phyloP scores from a whole-genome alignment of 2,797 vertebrate species.

The Aphelocoma californica region DNA sequence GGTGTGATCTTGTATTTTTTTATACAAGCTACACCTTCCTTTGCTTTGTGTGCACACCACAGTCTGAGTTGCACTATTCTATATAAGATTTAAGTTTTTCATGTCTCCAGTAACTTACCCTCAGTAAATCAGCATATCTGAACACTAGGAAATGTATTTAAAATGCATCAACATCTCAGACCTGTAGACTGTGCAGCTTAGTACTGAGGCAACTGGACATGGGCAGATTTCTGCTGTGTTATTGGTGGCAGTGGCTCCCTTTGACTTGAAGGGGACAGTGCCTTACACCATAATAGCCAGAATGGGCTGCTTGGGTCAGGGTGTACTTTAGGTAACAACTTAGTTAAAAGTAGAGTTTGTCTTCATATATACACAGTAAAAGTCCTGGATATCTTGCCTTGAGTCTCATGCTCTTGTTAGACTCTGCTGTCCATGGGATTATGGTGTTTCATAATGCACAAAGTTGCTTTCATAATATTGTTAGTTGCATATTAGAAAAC shows the following conservation, averaged over 20 bases:
- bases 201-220: not conserved
- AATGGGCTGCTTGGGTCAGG: not conserved
- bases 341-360: not conserved
- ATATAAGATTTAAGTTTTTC: not conserved
- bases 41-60: not conserved
- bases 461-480: not conserved
- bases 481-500: not conserved
- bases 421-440: not conserved
- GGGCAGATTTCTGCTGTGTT: not conserved
- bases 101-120: not conserved
- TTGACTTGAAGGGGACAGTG: not conserved
- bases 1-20: not conserved
- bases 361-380: not conserved
- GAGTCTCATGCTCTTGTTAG: not conserved
- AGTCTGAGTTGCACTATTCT: not conserved
- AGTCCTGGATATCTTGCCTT: not conserved
- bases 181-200: not conserved
- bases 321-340: not conserved
- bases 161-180: not conserved
- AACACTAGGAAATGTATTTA: not conserved
- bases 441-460: not conserved
- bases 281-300: not conserved
- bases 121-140: not conserved
- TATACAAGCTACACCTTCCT: not conserved
- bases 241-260: not conserved